Evolutionary conservation across 2,113 vertebrate species (phyloP).

Genomic region (Cygnus atratus): DNA sequence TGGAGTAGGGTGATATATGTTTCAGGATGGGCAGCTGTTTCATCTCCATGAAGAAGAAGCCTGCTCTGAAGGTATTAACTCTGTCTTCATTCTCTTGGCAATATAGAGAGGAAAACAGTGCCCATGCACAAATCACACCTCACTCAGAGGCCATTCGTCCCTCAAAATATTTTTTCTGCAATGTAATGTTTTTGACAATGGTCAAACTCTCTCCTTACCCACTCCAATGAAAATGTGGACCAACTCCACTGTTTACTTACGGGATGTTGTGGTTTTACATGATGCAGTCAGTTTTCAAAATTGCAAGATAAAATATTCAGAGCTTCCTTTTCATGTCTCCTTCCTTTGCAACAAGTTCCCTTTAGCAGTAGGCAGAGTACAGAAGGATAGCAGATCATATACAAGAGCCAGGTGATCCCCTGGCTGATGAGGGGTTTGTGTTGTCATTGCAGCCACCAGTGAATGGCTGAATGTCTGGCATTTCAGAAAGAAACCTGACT

Average conservation of each 20-base stretch:
- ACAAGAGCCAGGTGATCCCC: slow-evolving; percentile 5
- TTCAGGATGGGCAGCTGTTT: not conserved
- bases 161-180: not conserved
- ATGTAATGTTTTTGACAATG: not conserved
- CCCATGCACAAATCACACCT: not conserved
- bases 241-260: not conserved
- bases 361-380: slow-evolving; percentile 25
- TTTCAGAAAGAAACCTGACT: slow-evolving; percentile 43
- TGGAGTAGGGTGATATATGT: not conserved
- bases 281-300: not conserved
- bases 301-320: not conserved
- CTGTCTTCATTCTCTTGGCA: not conserved
- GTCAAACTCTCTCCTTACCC: not conserved
- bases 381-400: slow-evolving; percentile 26
- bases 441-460: not conserved
- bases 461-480: slow-evolving; percentile 15
- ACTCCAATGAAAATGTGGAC: not conserved
- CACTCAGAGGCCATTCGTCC: not conserved
- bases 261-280: not conserved
- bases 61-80: not conserved
- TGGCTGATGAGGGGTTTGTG: not conserved
- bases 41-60: not conserved
- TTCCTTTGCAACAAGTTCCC: slow-evolving; percentile 21
- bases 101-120: not conserved
- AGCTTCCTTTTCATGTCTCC: not conserved